Conservation (phyloP, 2,888 invertebrate species). For the Troides helena region DNA sequence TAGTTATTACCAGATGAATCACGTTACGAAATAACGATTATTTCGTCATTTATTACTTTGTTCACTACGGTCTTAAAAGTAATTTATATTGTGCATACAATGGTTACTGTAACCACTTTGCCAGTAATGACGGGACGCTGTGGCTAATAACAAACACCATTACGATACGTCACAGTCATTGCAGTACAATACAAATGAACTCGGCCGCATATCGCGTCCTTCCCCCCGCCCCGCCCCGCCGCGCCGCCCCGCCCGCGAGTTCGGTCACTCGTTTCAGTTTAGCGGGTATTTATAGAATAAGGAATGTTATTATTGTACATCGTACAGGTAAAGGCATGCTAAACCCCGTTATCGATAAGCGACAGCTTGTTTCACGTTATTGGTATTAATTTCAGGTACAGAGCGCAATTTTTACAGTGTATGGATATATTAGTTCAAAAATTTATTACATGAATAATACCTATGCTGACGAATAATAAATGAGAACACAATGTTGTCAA, state of each 20-base stretch:
- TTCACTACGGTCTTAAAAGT: too few species aligned
- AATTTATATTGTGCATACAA: too few species aligned
- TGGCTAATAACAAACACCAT: slow-evolving; percentile 7
- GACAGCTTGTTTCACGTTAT: neutral
- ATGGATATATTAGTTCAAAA: too few species aligned
- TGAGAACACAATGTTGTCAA: too few species aligned
- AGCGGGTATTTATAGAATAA: slow-evolving; percentile 63
- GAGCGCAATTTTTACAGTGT: too few species aligned
- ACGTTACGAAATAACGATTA: too few species aligned
- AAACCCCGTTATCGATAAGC: slow-evolving; percentile 33
- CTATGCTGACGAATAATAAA: too few species aligned
- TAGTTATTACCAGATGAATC: too few species aligned
- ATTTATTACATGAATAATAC: too few species aligned
- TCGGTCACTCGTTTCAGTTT: slow-evolving; percentile 49
- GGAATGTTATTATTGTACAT: slow-evolving; percentile 66
- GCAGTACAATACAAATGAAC: slow-evolving; percentile 69
- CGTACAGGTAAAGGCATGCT: slow-evolving; percentile 47
- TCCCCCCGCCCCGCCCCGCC: slow-evolving; percentile 35
- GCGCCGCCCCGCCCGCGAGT: slow-evolving; percentile 36
- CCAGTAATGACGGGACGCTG: neutral
- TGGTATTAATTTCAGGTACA: too few species aligned
- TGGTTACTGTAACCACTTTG: neutral
- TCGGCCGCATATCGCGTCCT: slow-evolving; percentile 40
- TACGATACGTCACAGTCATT: slow-evolving; percentile 27
- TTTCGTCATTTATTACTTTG: too few species aligned